Evolutionary conservation across 1,140 invertebrate species (phyloP), one percentile per base, ranked within the genome.

Genomic region (Heliconius himera): DNA sequence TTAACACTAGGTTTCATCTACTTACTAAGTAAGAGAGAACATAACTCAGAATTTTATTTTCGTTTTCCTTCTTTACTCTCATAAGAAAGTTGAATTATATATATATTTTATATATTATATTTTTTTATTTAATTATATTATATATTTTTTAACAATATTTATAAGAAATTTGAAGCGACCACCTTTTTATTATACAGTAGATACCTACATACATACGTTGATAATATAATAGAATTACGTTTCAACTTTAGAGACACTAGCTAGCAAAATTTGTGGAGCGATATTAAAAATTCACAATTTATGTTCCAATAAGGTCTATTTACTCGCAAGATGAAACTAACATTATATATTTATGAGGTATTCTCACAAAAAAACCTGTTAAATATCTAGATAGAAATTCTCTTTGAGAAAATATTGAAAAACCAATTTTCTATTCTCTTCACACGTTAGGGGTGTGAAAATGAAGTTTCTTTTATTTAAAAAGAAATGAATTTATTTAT

Each of bases 391-490:
- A 33, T 60, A 70, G 22, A 76, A 76, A 76, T 76, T 76, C 74
- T 76, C 74, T 76, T 76, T 76, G 56, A 70, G 56, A 70, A 76
- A 76, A 70, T 74, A 74, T 74, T 74, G 73, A 74, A 41, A 74
- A 74, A 74, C 73, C 73, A 74, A 74, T 74, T 74, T 74, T 74
- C 73, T 74, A 74, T 74, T 66, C 26, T 66, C 60, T 66, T 66
- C 60, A 66, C 60, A 29, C 22, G 60, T 26, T 66, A 66, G 60
- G 71, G 33, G 18, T 73, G 71, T 22, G 71, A 11, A 73, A 73
- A 73, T 8, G n/a, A 36, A 51, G 18, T 51, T 51, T 51, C 1
- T 51, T 51, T 18, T 20, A 51, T 51, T 20, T 20, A 51, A 51
- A 51, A 51, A 36, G 8, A 51, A 20, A 20, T 20, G 5, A 6